Evolutionary conservation across 2,888 invertebrate genomes (phyloP).

Genomic region (Sinhomidia bicolor): DNA sequence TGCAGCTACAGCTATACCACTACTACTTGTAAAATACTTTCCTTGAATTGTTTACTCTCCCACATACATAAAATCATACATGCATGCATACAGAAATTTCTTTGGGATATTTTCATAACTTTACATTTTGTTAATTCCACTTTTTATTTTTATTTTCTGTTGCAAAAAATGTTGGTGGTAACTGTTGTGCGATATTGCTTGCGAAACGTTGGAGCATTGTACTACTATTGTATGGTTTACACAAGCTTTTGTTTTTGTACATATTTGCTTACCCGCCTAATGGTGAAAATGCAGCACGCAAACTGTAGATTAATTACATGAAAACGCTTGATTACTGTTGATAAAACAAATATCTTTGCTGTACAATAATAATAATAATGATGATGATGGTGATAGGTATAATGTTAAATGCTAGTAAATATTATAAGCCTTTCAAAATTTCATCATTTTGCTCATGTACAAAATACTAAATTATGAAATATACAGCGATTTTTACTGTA

Average conservation of each 20-base stretch:
- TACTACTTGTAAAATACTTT: too few species aligned
- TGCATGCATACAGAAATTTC: too few species aligned
- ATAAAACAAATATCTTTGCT: not conserved
- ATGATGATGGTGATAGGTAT: constrained; percentile 7
- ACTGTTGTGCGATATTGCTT: not conserved
- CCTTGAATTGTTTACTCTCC: too few species aligned
- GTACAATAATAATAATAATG: too few species aligned
- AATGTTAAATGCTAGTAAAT: not conserved
- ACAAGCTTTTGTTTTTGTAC: not conserved
- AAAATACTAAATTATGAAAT: not conserved
- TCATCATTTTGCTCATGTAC: not conserved
- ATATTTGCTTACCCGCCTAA: not conserved
- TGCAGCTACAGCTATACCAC: too few species aligned
- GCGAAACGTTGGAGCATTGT: too few species aligned
- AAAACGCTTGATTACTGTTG: constrained; percentile 52
- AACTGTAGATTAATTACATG: constrained; percentile 63
- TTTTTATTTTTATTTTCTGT: too few species aligned
- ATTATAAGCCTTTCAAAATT: constrained; percentile 1
- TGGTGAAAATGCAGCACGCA: constrained; percentile 38
- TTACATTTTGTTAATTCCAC: not conserved
- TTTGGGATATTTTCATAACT: too few species aligned
- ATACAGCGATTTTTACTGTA: too few species aligned
- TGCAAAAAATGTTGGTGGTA: too few species aligned
- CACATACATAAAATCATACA: too few species aligned
- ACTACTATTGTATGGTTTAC: too few species aligned